phyloP scores from a whole-genome alignment of 2,888 invertebrate species.

The Pocota personata region DNA sequence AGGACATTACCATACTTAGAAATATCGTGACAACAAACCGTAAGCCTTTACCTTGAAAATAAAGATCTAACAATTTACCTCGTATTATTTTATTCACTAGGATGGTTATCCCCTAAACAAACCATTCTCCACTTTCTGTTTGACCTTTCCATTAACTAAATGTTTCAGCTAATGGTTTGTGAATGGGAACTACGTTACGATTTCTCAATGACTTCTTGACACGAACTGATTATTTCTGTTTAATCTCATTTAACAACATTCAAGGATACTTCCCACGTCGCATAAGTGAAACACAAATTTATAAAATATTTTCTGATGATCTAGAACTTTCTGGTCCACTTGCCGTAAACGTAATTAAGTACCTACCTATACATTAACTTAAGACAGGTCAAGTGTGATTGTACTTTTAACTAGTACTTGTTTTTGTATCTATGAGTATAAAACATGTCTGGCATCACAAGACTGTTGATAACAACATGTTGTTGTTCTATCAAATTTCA shows the following conservation, averaged over 20 bases:
- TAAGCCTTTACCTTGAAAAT: background rate
- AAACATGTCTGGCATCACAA: background rate
- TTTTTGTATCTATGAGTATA: no score
- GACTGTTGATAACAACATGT: background rate
- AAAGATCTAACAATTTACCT: background rate
- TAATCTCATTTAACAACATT: background rate
- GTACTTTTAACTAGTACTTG: background rate
- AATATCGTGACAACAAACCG: background rate
- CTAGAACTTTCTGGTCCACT: background rate
- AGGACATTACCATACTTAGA: no score
- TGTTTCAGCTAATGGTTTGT: background rate
- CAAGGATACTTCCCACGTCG: background rate
- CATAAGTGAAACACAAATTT: background rate
- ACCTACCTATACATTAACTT: background rate
- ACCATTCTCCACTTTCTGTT: background rate
- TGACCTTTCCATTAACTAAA: background rate
- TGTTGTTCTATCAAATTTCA: slow-evolving; percentile 7
- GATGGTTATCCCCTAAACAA: background rate
- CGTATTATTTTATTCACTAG: no score
- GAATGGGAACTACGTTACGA: background rate
- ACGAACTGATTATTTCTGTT: slow-evolving; percentile 30
- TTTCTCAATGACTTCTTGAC: slow-evolving; percentile 29
- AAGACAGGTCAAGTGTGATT: background rate
- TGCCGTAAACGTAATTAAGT: background rate
- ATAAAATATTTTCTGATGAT: background rate